Evolutionary conservation across 2,113 vertebrate species (phyloP).

Genomic region (Aptenodytes forsteri): DNA sequence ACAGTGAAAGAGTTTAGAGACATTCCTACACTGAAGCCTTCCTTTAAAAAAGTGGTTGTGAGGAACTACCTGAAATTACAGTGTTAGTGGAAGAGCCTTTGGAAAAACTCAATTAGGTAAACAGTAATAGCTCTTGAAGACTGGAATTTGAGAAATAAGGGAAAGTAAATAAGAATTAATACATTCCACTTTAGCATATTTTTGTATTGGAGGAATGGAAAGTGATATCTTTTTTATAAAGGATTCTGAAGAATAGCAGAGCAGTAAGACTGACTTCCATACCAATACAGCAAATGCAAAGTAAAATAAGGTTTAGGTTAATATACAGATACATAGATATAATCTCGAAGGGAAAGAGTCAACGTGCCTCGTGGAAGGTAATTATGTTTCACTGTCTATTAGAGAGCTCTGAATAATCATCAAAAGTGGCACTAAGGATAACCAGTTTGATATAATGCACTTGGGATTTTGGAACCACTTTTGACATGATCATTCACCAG

Average conservation of each 20-base stretch:
- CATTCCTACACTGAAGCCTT: background rate
- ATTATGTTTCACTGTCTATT: background rate
- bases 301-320: background rate
- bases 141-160: background rate
- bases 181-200: background rate
- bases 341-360: background rate
- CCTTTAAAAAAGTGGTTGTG: background rate
- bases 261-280: background rate
- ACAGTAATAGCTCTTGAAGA: background rate
- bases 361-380: background rate
- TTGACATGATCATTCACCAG: background rate
- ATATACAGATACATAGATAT: background rate
- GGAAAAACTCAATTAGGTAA: background rate
- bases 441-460: background rate
- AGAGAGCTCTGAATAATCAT: background rate
- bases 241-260: background rate
- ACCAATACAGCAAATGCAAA: background rate
- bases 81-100: background rate
- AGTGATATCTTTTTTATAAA: background rate
- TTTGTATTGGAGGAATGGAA: background rate
- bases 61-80: background rate
- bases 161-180: background rate
- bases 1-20: background rate
- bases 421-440: background rate
- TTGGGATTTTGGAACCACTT: background rate